Conservation (phyloP, 2,888 invertebrate species). For the Dilophus febrilis region DNA sequence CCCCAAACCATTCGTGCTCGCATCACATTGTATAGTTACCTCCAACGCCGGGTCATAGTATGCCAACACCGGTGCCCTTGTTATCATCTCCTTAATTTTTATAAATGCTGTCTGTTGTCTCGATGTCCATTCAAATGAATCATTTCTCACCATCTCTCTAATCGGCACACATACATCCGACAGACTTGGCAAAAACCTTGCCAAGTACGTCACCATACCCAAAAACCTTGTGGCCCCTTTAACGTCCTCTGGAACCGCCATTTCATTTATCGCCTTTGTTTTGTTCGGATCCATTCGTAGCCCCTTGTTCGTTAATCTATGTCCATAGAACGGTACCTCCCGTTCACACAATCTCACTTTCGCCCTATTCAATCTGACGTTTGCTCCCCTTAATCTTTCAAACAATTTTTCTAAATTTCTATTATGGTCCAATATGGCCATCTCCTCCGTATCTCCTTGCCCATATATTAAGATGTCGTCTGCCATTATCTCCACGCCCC, state of each 20-base stretch:
- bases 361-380: slow-evolving; percentile 12
- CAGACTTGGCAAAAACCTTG: slow-evolving; percentile 15
- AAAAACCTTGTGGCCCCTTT: slow-evolving; percentile 14
- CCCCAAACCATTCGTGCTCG: slow-evolving; percentile 8
- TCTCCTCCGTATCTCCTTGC: slow-evolving; percentile 8
- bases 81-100: not conserved
- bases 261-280: slow-evolving; percentile 13
- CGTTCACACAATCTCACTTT: slow-evolving; percentile 10
- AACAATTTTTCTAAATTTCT: slow-evolving; percentile 9
- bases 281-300: slow-evolving; percentile 10
- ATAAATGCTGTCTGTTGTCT: slow-evolving; percentile 11
- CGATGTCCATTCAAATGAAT: slow-evolving; percentile 12
- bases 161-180: slow-evolving; percentile 10
- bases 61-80: slow-evolving; percentile 9
- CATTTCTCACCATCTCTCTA: slow-evolving; percentile 12
- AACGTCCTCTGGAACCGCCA: slow-evolving; percentile 10
- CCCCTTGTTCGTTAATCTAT: slow-evolving; percentile 9
- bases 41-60: slow-evolving; percentile 2
- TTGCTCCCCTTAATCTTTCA: slow-evolving; percentile 7
- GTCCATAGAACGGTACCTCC: slow-evolving; percentile 13
- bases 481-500: slow-evolving; percentile 8
- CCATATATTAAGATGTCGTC: slow-evolving; percentile 11
- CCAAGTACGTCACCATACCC: slow-evolving; percentile 15
- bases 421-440: slow-evolving; percentile 13
- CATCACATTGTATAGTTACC: not conserved